Conservation (phyloP, 2,888 invertebrate genomes). For the Dione vanillae region DNA sequence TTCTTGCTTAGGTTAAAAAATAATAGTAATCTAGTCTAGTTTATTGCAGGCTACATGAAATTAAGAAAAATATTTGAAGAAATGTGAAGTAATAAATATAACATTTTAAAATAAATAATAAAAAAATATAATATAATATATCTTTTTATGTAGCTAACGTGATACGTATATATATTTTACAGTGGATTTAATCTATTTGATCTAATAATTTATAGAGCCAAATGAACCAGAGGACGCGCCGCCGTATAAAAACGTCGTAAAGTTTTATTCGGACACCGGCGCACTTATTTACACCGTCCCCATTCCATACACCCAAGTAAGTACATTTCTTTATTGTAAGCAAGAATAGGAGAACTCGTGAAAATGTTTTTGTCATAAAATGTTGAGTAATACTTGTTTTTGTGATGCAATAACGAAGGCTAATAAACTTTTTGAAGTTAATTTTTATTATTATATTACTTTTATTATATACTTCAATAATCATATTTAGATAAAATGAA, state of each 20-base stretch:
- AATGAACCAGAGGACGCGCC: slow-evolving; percentile 68
- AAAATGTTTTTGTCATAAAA: slow-evolving; percentile 18
- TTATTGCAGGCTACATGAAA: too few species aligned
- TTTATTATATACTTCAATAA: neutral
- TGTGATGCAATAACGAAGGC: neutral
- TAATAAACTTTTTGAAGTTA: neutral
- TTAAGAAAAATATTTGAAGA: too few species aligned
- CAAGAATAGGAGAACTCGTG: slow-evolving; percentile 9
- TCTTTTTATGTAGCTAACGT: too few species aligned
- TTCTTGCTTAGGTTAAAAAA: too few species aligned
- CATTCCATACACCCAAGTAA: slow-evolving; percentile 90
- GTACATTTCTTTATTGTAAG: slow-evolving; percentile 39
- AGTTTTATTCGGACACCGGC: slow-evolving; percentile 96
- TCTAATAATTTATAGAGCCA: slow-evolving; percentile 57
- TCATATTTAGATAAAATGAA: too few species aligned
- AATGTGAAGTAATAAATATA: too few species aligned
- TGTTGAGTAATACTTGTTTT: neutral
- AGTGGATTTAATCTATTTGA: slow-evolving; percentile 6
- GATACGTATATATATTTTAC: too few species aligned
- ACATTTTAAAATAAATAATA: too few species aligned
- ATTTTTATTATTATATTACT: neutral
- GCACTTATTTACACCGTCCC: slow-evolving; percentile 90
- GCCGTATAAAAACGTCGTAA: slow-evolving; percentile 91
- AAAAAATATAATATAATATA: too few species aligned
- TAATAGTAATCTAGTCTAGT: too few species aligned